phyloP scores from a whole-genome alignment of 1,140 invertebrate genomes.

The Drosophila rufa region DNA sequence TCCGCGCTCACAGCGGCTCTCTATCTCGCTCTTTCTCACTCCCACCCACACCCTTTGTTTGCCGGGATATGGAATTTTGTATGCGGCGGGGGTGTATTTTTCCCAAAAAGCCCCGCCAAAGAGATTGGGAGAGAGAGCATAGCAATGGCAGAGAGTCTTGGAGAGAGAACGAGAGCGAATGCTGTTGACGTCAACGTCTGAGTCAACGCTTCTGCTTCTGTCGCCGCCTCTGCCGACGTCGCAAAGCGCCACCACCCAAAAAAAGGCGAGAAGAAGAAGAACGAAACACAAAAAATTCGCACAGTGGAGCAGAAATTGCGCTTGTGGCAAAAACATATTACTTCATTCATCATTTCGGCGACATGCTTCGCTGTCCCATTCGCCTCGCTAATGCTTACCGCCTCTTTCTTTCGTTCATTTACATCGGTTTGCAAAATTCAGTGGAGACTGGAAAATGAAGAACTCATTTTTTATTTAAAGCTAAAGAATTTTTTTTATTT shows the following conservation, averaged over 20 bases:
- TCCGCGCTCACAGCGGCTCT: constrained; percentile 14
- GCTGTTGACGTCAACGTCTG: constrained; percentile 63
- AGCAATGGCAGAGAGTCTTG: neutral
- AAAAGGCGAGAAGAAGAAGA: constrained; percentile 45
- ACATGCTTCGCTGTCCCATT: constrained; percentile 20
- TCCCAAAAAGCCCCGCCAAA: constrained; percentile 23
- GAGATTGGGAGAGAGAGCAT: constrained; percentile 23
- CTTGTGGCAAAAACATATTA: constrained; percentile 52
- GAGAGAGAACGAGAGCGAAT: constrained; percentile 38
- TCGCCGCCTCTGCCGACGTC: constrained; percentile 19
- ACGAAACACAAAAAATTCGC: constrained; percentile 50
- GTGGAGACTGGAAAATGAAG: neutral
- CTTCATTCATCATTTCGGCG: constrained; percentile 62
- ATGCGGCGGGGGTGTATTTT: constrained; percentile 67
- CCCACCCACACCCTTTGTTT: constrained; percentile 40
- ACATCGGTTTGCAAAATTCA: constrained; percentile 7
- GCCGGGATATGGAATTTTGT: constrained; percentile 56
- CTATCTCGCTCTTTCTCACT: constrained; percentile 23
- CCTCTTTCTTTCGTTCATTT: neutral
- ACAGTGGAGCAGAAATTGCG: constrained; percentile 62
- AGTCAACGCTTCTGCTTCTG: constrained; percentile 49
- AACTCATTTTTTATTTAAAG: neutral
- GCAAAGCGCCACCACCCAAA: constrained; percentile 74
- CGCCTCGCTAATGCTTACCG: constrained; percentile 21
- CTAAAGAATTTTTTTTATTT: neutral